phyloP scores from a whole-genome alignment of 2,888 invertebrate genomes.

The Synanthedon tipuliformis region DNA sequence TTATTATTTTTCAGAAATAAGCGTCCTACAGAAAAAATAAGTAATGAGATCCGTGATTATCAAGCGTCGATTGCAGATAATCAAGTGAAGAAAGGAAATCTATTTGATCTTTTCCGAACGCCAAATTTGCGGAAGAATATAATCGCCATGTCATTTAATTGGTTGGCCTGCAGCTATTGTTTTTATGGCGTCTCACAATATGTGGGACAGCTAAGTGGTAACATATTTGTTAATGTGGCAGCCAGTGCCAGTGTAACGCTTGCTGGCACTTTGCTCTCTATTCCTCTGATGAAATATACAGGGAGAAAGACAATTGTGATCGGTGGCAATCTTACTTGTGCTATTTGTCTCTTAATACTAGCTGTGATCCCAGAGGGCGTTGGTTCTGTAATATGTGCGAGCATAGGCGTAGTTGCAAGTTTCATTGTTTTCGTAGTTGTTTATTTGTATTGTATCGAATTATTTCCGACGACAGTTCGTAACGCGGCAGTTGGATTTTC shows the following conservation, averaged over 20 bases:
- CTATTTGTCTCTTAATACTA: slow-evolving; percentile 71
- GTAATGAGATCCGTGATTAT: slow-evolving; percentile 43
- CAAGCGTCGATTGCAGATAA: slow-evolving; percentile 32
- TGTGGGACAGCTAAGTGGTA: slow-evolving; percentile 80
- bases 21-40: slow-evolving; percentile 54
- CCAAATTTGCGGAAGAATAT: slow-evolving; percentile 79
- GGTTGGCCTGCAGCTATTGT: slow-evolving; percentile 83
- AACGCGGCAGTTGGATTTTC: slow-evolving; percentile 89
- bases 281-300: slow-evolving; percentile 72
- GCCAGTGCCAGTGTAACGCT: slow-evolving; percentile 76
- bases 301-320: slow-evolving; percentile 77
- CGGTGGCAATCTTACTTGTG: slow-evolving; percentile 72
- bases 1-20: slow-evolving; percentile 49
- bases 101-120: slow-evolving; percentile 78
- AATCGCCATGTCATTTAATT: slow-evolving; percentile 78
- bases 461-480: slow-evolving; percentile 89
- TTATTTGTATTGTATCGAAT: slow-evolving; percentile 87
- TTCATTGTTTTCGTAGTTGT: slow-evolving; percentile 87
- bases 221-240: slow-evolving; percentile 85
- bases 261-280: slow-evolving; percentile 71
- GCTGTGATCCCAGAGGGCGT: slow-evolving; percentile 59
- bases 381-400: slow-evolving; percentile 72
- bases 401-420: slow-evolving; percentile 81
- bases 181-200: slow-evolving; percentile 87
- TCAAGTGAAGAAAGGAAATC: slow-evolving; percentile 57